phyloP scores from a whole-genome alignment of 2,797 vertebrate species.

The Esox masquinongy region DNA sequence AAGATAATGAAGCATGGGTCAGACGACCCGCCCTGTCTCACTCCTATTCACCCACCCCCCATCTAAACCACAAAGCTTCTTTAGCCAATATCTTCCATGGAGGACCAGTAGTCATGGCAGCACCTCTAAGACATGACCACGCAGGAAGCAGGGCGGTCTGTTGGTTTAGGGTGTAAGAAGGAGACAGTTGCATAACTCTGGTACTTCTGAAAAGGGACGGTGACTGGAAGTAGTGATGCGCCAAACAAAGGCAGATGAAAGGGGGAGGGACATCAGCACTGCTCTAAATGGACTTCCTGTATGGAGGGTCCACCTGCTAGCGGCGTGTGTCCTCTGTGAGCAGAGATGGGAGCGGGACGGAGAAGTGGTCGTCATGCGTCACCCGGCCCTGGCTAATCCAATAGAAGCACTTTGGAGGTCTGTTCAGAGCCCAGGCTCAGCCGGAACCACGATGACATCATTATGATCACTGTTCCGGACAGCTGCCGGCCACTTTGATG shows the following conservation, averaged over 20 bases:
- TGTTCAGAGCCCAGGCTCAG: slow-evolving; percentile 6
- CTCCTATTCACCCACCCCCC: slow-evolving; percentile 17
- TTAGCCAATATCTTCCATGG: slow-evolving; percentile 33
- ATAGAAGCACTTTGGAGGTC: slow-evolving; percentile 15
- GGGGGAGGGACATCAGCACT: background rate
- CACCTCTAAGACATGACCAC: slow-evolving; percentile 12
- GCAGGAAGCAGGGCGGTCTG: background rate
- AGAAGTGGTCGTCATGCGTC: slow-evolving; percentile 25
- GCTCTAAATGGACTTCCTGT: background rate
- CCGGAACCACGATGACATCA: slow-evolving; percentile 32
- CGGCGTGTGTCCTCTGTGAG: background rate
- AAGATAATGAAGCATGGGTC: slow-evolving; percentile 55
- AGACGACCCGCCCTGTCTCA: slow-evolving; percentile 43
- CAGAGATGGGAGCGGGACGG: background rate
- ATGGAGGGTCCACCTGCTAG: background rate
- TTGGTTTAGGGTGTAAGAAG: background rate
- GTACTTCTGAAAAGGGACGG: background rate
- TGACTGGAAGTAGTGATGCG: background rate
- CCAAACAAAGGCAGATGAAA: background rate
- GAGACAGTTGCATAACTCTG: background rate
- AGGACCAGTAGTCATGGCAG: slow-evolving; percentile 20
- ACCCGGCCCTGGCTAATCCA: slow-evolving; percentile 28
- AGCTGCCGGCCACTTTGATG: slow-evolving; percentile 27
- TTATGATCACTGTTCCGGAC: slow-evolving; percentile 21
- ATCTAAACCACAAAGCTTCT: slow-evolving; percentile 39